Evolutionary conservation across 1,140 invertebrate genomes (phyloP), one percentile per base, ranked within the genome.

Genomic region (Drosophila yakuba): DNA sequence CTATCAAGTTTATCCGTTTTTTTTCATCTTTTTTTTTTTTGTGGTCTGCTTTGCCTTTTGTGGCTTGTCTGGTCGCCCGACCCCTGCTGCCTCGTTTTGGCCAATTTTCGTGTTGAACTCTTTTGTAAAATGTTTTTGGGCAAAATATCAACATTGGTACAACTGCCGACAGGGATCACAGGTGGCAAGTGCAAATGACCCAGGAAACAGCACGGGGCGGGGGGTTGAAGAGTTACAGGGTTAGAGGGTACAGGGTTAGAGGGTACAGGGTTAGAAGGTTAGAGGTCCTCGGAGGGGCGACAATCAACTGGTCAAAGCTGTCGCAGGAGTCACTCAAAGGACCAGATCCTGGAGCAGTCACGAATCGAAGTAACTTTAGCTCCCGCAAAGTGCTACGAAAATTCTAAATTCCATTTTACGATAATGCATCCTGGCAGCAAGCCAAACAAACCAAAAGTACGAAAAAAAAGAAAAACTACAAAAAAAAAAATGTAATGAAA

Each of bases 321-420:
- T 74, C 52, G 61, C 74, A 58, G 76, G 81, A 82, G 74, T 78
- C 78, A 77, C 75, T 82, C 77, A 74, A 67, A 61, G 58, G 60
- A 57, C 60, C 28, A 35, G 28, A 28, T 3, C 28, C 28, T 45
- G 28, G 15, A 17, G 35, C 67, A 39, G 64, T 57, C 67, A 71
- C 67, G 67, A 71, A 57, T 71, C 35, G 43, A 71, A 56, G 64
- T 41, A 69, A 32, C 60, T 60, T 67, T 59, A 80, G 52, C 73
- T 62, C 55, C 51, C 50, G 77, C 47, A 61, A 74, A 67, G 57
- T 74, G 78, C 66, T 62, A 35, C 35, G 39, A 62, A 82, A 69
- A 82, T 78, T 82, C 51, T 36, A 82, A 68, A 82, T 74, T 82
- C 69, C 63, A 71, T 82, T 82, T 82, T 59, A 82, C 73, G 60